Evolutionary conservation across 2,888 invertebrate genomes (phyloP).

Genomic region (Xestoiulus laeticollis): DNA sequence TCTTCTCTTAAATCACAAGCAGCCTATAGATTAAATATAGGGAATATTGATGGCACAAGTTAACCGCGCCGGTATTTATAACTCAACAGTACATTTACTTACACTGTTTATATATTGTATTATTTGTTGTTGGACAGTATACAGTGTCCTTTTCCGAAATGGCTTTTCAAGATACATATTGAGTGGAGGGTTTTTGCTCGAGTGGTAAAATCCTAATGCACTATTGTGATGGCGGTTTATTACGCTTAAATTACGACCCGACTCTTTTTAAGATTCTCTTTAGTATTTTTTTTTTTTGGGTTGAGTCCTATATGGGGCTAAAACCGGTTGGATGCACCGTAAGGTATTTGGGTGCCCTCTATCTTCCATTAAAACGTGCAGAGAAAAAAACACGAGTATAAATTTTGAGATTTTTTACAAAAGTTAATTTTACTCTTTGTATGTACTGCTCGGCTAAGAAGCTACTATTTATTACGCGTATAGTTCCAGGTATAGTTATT

Average conservation of each 20-base stretch:
- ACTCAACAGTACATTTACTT: too few relatives aligned
- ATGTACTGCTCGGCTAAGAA: not conserved
- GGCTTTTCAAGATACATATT: too few relatives aligned
- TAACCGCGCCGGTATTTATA: too few relatives aligned
- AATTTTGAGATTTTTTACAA: not conserved
- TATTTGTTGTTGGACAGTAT: too few relatives aligned
- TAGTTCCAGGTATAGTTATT: not conserved
- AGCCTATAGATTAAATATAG: too few relatives aligned
- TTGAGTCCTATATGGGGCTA: not conserved
- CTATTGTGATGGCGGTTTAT: not conserved
- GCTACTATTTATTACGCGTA: not conserved
- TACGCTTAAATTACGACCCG: not conserved
- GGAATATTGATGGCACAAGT: too few relatives aligned
- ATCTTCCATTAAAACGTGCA: not conserved
- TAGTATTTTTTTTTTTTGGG: not conserved
- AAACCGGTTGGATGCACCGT: not conserved
- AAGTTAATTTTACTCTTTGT: not conserved
- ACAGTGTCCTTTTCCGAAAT: too few relatives aligned
- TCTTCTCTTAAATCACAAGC: too few relatives aligned
- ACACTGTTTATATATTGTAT: too few relatives aligned
- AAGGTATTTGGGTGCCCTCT: not conserved
- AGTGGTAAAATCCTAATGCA: not conserved
- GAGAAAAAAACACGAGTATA: constrained; percentile 2
- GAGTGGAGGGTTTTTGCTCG: not conserved
- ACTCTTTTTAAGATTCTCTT: not conserved